Conservation (phyloP, 2,888 invertebrate genomes). For the Epinotia bilunana region DNA sequence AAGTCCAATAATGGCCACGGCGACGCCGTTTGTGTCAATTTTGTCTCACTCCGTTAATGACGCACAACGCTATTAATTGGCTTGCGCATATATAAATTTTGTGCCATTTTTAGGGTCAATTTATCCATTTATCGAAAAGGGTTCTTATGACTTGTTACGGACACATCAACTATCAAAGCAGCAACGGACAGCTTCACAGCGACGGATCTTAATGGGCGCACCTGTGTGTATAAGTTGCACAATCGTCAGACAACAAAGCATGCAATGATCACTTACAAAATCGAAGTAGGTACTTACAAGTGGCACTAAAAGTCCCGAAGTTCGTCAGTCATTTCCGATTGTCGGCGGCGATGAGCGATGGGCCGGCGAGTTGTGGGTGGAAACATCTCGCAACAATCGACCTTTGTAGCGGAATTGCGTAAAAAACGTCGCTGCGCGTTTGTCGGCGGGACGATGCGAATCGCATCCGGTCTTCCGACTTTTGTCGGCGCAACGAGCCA, state of each 20-base stretch:
- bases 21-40: constrained; percentile 73
- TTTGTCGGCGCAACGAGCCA: constrained; percentile 73
- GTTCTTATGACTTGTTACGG: constrained; percentile 50
- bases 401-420: constrained; percentile 67
- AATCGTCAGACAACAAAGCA: constrained; percentile 52
- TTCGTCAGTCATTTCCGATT: constrained; percentile 79
- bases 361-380: constrained; percentile 80
- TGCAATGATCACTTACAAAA: constrained; percentile 55
- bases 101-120: constrained; percentile 50
- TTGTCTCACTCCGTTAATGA: constrained; percentile 73
- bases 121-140: constrained; percentile 50
- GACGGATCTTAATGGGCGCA: constrained; percentile 53
- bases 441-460: constrained; percentile 80
- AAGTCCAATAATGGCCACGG: constrained; percentile 72
- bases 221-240: constrained; percentile 71
- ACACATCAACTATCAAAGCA: constrained; percentile 17
- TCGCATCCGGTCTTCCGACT: constrained; percentile 84
- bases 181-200: constrained; percentile 2
- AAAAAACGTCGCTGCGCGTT: constrained; percentile 72
- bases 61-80: constrained; percentile 66
- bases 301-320: constrained; percentile 74
- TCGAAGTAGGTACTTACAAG: constrained; percentile 63
- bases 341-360: constrained; percentile 77
- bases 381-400: constrained; percentile 81
- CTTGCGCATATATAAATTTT: constrained; percentile 56